phyloP scores from a whole-genome alignment of 2,888 invertebrate species.

The Listrodromus nycthemerus region DNA sequence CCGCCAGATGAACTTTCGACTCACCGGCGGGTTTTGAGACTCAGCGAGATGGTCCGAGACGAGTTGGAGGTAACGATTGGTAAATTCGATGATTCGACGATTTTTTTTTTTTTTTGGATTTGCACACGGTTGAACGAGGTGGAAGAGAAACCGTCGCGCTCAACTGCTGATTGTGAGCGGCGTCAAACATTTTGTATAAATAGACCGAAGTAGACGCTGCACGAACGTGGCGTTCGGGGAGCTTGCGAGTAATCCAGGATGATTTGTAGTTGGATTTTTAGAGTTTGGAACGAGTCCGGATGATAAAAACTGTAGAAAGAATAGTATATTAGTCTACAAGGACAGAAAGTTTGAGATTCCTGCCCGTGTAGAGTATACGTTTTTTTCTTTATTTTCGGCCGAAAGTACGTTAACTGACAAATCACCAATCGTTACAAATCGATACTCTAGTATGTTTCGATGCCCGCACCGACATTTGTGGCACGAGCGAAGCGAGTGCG shows the following conservation, averaged over 20 bases:
- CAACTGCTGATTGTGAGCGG: neutral
- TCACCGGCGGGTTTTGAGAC: neutral
- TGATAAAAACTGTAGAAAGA: neutral
- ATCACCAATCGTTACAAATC: too few species aligned
- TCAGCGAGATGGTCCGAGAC: conserved; percentile 55
- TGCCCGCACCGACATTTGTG: too few species aligned
- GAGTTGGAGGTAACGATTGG: conserved; percentile 54
- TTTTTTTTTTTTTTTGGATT: neutral
- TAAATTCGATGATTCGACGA: neutral
- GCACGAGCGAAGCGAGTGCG: too few species aligned
- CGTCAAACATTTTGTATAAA: conserved; percentile 34
- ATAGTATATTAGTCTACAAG: too few species aligned
- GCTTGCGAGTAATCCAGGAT: conserved; percentile 41
- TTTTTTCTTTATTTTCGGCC: too few species aligned
- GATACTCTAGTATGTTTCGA: too few species aligned
- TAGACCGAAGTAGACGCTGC: conserved; percentile 33
- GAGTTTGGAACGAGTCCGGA: neutral
- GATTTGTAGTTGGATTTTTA: conserved; percentile 34
- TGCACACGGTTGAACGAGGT: neutral
- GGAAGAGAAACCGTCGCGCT: neutral
- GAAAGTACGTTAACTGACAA: too few species aligned
- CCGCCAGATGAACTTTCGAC: neutral
- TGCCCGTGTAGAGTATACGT: too few species aligned
- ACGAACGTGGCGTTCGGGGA: conserved; percentile 14
- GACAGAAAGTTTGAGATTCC: too few species aligned